Percentiles rank a stretch among this genome's conserved stretches.
Conservation (phyloP, 2,797 vertebrate genomes). For the Semaprochilodus insignis region DNA sequence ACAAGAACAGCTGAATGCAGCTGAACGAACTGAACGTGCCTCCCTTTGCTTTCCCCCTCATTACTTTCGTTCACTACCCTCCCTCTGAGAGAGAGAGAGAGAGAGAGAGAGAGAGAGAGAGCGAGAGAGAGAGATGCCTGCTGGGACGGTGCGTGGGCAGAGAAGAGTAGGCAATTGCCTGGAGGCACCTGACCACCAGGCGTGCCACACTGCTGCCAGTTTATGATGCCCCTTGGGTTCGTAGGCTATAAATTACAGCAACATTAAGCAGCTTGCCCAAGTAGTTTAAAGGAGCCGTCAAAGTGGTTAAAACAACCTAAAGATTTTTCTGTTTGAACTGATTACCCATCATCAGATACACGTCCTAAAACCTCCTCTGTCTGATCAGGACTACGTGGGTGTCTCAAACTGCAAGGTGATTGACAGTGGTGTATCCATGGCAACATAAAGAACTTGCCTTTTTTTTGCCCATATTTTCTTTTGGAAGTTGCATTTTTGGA, state of each 20-base stretch:
- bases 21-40: not conserved
- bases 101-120: not conserved
- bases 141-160: not conserved
- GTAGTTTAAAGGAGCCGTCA: not conserved
- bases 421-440: no score
- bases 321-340: no score
- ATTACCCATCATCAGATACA: no score
- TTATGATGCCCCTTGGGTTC: not conserved
- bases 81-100: not conserved
- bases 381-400: no score
- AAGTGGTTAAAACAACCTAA: no score
- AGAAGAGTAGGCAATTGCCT: not conserved
- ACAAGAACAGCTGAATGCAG: not conserved
- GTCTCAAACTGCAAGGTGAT: no score
- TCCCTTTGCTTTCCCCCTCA: not conserved
- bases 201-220: not conserved
- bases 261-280: not conserved
- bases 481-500: no score
- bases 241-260: not conserved
- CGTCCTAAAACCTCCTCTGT: no score
- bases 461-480: no score
- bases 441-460: no score
- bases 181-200: not conserved
- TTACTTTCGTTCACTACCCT: not conserved
- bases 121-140: not conserved